Base-by-base conservation (phyloP, 2,888 invertebrate genomes). In the Eurytoma adleriae region DNA sequence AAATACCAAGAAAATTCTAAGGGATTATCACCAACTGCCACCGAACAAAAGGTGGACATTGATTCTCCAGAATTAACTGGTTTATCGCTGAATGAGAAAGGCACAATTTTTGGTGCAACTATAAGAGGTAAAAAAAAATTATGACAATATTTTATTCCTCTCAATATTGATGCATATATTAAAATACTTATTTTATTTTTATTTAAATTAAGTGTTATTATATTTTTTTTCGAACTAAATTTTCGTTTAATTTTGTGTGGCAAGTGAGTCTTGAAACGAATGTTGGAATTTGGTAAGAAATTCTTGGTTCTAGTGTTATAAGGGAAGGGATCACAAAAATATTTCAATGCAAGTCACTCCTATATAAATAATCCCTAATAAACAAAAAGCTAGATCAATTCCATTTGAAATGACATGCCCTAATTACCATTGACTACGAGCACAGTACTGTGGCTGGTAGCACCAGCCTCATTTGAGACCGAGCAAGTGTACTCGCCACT, bases 401-500 rank as follows among this genome's bases (percentile, higher is more conserved):
- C 27, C 14, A 27, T 62, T 20, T 16, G 64, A n/a, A 75, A 50
- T 59, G 10, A 0, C 67, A 59, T 61, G 61, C 48, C 61, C 30
- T 13, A 67, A 40, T 78, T 78, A 78, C 78, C 78, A 20, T 78
- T 78, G 61, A 93, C 93, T 79, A 89, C 88, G 81, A 93, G 88
- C 57, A 88, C 88, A 18, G 95, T 93, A 59, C 94, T 93, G 87
- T 94, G 94, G 90, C 93, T 94, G 84, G 93, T 92, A 85, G 92
- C 92, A 84, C 96, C 96, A 57, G 95, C 96, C 86, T 91, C 92
- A 91, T 96, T 96, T 84, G 92, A 92, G 30, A 95, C 96, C 76
- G 94, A 93, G 88, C 96, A 96, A 64, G 95, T 95, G 88, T 95
- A 96, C 88, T 94, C 93, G 79, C 96, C 96, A 84, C 94, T 94